Percentiles rank a stretch among this genome's conserved stretches.
Evolutionary conservation across 2,113 vertebrate species (phyloP).

Genomic region (Anarrhichthys ocellatus): DNA sequence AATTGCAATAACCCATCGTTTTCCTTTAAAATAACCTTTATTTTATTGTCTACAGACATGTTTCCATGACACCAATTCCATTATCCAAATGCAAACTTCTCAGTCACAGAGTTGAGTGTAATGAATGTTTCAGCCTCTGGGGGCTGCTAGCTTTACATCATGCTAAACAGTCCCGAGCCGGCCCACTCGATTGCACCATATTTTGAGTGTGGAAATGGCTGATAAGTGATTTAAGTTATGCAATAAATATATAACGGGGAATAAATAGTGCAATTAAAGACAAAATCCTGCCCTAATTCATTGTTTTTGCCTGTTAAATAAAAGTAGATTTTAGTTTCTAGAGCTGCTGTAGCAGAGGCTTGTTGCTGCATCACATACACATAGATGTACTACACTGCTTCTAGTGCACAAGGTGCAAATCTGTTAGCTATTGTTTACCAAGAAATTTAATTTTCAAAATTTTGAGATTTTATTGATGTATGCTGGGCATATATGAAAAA

Average conservation of each 20-base stretch:
- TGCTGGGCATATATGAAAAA: not conserved
- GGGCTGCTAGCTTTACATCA: not conserved
- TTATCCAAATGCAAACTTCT: too few species aligned
- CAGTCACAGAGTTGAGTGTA: not conserved
- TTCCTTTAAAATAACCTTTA: not conserved
- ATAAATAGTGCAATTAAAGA: constrained; percentile 7
- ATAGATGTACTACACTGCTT: not conserved
- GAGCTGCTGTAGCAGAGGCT: not conserved
- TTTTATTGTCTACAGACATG: not conserved
- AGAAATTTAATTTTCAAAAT: not conserved
- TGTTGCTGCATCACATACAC: not conserved
- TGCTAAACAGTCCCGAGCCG: not conserved
- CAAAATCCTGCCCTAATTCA: not conserved
- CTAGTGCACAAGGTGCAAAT: not conserved
- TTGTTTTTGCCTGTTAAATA: not conserved
- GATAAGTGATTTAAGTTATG: not conserved
- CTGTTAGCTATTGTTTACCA: not conserved
- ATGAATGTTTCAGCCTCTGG: not conserved
- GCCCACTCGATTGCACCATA: not conserved
- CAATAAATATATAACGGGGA: constrained; percentile 20
- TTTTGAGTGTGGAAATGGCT: not conserved
- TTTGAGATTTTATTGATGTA: not conserved
- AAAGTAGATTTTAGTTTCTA: not conserved
- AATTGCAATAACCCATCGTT: not conserved
- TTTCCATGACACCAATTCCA: not conserved